phyloP scores from a whole-genome alignment of 2,113 vertebrate genomes.

The Zeus faber region DNA sequence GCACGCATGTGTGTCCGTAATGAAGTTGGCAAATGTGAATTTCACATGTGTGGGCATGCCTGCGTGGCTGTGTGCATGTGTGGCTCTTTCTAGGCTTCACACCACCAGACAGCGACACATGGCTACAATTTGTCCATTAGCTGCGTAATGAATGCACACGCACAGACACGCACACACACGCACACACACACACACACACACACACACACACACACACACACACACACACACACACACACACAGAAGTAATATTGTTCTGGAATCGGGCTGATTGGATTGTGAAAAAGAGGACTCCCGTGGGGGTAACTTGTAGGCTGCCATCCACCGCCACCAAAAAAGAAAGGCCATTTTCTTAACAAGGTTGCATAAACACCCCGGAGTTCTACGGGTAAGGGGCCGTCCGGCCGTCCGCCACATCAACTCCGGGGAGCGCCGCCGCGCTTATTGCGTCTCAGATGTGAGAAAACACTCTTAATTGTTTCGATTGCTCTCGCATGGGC shows the following conservation, averaged over 20 bases:
- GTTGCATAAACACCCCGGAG: constrained; percentile 26
- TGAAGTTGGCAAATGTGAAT: not conserved
- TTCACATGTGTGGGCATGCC: not conserved
- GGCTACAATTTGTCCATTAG: constrained; percentile 81
- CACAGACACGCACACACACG: not conserved
- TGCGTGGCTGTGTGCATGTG: constrained; percentile 15
- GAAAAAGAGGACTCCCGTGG: constrained; percentile 63
- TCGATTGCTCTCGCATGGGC: constrained; percentile 19
- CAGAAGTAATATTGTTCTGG: constrained; percentile 74
- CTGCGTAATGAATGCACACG: constrained; percentile 75
- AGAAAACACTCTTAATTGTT: constrained; percentile 11
- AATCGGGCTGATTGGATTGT: constrained; percentile 69
- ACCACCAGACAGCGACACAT: constrained; percentile 69
- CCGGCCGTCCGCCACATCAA: constrained; percentile 12
- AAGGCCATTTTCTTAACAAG: constrained; percentile 51
- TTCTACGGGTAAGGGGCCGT: constrained; percentile 24
- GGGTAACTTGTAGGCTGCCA: constrained; percentile 65
- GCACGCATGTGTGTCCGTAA: no score
- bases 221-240: constrained; percentile 50
- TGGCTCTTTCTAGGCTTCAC: constrained; percentile 33
- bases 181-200: constrained; percentile 65
- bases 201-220: constrained; percentile 60
- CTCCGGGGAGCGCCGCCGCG: constrained; percentile 1
- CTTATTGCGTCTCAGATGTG: constrained; percentile 11
- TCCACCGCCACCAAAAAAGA: constrained; percentile 62